Evolutionary conservation across 2,113 vertebrate genomes (phyloP).

Genomic region (Ptilorrhoa leucosticta): DNA sequence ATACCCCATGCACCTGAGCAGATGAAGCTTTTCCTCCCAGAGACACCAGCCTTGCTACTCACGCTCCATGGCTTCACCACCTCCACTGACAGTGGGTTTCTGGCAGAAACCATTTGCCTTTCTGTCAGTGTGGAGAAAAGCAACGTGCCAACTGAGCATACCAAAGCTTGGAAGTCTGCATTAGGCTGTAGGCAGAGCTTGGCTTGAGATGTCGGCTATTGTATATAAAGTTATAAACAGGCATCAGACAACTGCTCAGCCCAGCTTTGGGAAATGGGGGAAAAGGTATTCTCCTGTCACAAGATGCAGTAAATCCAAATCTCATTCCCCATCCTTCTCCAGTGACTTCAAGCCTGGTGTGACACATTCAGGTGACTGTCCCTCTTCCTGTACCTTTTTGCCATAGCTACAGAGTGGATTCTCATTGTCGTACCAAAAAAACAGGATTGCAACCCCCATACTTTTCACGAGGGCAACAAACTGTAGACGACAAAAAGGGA

Average conservation of each 20-base stretch:
- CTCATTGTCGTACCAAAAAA: background rate
- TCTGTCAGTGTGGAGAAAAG: background rate
- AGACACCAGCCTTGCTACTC: background rate
- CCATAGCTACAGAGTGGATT: background rate
- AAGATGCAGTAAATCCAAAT: background rate
- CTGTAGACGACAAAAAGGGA: background rate
- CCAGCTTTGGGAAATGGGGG: background rate
- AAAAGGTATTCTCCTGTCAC: background rate
- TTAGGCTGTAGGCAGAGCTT: background rate
- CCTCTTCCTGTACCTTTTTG: background rate
- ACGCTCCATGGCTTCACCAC: background rate
- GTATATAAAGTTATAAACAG: background rate
- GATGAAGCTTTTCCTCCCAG: background rate
- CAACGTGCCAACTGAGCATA: background rate
- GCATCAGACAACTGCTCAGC: background rate
- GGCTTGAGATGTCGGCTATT: background rate
- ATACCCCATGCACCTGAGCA: background rate
- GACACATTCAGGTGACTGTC: background rate
- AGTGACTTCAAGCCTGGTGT: background rate
- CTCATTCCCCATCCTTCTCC: background rate
- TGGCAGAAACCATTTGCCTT: background rate
- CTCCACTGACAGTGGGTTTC: background rate
- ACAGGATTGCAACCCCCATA: background rate
- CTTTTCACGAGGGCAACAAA: background rate
- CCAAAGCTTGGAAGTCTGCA: background rate